These are phyloP conservation scores for Chaetophractus vellerosus DNA, from an alignment of 2,797 vertebrate genomes.

Conservation along the genomic window DNA sequence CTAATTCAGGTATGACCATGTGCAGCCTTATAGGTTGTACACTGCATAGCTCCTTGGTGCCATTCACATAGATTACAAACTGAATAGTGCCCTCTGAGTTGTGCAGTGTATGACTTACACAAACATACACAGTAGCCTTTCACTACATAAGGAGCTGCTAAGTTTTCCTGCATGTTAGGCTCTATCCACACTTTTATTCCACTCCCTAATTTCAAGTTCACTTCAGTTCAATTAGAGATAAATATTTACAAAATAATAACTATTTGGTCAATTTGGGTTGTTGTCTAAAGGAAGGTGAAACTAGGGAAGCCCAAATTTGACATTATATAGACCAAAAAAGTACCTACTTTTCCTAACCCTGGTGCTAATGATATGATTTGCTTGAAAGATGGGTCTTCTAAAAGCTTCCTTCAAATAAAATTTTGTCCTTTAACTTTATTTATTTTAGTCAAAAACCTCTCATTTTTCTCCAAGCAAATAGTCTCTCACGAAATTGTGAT, in stretches of 20 bases:
- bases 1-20: background rate
- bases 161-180: background rate
- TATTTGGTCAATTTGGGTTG: slow-evolving; percentile 29
- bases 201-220: background rate
- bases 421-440: slow-evolving; percentile 45
- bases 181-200: background rate
- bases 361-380: background rate
- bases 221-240: slow-evolving; percentile 23
- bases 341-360: background rate
- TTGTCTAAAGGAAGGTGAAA: slow-evolving; percentile 39
- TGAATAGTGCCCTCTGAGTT: background rate
- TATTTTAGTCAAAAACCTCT: slow-evolving; percentile 8
- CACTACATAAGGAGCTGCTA: background rate
- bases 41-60: background rate
- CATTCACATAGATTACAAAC: background rate
- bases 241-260: slow-evolving; percentile 48
- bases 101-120: background rate
- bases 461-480: slow-evolving; percentile 38
- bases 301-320: slow-evolving; percentile 34
- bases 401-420: slow-evolving; percentile 47
- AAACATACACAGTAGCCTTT: background rate
- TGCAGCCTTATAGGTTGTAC: background rate
- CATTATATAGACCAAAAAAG: background rate
- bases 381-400: background rate
- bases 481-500: slow-evolving; percentile 41